Conservation (phyloP, 2,113 vertebrate species). For the Chaetodon auriga region DNA sequence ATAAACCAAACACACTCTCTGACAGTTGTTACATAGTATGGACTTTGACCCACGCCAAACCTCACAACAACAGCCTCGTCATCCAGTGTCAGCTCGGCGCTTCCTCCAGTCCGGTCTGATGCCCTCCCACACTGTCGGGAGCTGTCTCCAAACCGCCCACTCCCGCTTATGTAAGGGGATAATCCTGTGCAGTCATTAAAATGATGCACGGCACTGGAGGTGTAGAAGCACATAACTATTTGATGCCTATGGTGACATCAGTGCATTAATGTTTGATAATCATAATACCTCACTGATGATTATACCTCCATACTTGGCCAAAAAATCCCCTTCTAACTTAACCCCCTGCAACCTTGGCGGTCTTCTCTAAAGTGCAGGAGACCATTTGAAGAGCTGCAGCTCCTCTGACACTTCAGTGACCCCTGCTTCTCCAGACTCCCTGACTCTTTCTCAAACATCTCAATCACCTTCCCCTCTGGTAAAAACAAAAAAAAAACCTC, state of each 20-base stretch:
- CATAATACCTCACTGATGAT: conserved; percentile 25
- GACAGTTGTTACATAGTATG: conserved; percentile 60
- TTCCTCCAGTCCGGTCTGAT: conserved; percentile 43
- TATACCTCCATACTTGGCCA: neutral
- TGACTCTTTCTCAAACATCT: conserved; percentile 73
- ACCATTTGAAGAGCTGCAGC: conserved; percentile 50
- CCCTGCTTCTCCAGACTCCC: conserved; percentile 64
- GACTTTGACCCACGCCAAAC: conserved; percentile 51
- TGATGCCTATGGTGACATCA: conserved; percentile 41
- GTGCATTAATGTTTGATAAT: conserved; percentile 41
- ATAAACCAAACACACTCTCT: conserved; percentile 60
- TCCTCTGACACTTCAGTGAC: conserved; percentile 66
- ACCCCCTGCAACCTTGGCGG: neutral
- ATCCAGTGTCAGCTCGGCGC: conserved; percentile 30
- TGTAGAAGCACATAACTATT: conserved; percentile 22
- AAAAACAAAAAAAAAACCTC: conserved; percentile 30
- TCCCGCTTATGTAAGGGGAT: conserved; percentile 59
- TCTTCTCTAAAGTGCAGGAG: conserved; percentile 22
- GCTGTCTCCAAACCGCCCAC: conserved; percentile 59
- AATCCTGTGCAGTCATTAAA: conserved; percentile 61
- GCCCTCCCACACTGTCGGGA: conserved; percentile 56
- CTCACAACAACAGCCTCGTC: conserved; percentile 37
- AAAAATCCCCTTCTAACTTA: conserved; percentile 13
- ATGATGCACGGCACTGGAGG: conserved; percentile 46
- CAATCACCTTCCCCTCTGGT: conserved; percentile 71